Conservation (phyloP, 1,140 invertebrate genomes). For the Lepidurus packardi region DNA sequence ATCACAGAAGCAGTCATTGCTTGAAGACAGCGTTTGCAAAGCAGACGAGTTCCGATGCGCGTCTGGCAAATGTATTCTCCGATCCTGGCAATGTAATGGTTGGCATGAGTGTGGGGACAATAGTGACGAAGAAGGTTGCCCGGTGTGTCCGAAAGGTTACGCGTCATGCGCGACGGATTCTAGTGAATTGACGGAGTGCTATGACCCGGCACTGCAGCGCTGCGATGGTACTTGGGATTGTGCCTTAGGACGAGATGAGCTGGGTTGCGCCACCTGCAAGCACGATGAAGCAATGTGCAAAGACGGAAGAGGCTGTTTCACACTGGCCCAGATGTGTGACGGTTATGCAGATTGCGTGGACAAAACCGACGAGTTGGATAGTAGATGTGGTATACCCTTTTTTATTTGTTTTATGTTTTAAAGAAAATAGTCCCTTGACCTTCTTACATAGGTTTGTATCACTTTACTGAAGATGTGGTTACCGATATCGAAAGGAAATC, state of each 20-base stretch:
- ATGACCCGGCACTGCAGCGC: slow-evolving; percentile 8
- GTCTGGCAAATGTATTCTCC: slow-evolving; percentile 33
- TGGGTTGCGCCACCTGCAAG: slow-evolving; percentile 12
- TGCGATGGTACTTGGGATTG: slow-evolving; percentile 29
- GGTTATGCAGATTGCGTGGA: neutral
- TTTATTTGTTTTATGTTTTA: neutral
- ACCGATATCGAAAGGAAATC: neutral
- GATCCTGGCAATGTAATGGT: slow-evolving; percentile 33
- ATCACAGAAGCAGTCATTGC: slow-evolving; percentile 2
- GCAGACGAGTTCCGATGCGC: slow-evolving; percentile 30
- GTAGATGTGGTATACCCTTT: neutral
- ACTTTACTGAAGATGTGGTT: neutral
- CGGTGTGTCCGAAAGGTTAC: slow-evolving; percentile 32
- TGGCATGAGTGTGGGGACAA: slow-evolving; percentile 34
- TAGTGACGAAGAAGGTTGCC: slow-evolving; percentile 33
- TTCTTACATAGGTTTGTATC: neutral
- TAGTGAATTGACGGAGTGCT: slow-evolving; percentile 17
- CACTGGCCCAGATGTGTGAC: slow-evolving; percentile 6
- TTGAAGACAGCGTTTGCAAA: slow-evolving; percentile 8
- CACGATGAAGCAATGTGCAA: neutral
- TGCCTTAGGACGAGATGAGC: slow-evolving; percentile 23
- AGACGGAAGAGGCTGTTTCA: slow-evolving; percentile 17
- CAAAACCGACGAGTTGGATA: slow-evolving; percentile 8
- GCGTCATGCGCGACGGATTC: neutral
- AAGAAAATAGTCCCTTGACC: neutral